Conservation (phyloP, 2,888 invertebrate species). For the Apamea monoglypha region DNA sequence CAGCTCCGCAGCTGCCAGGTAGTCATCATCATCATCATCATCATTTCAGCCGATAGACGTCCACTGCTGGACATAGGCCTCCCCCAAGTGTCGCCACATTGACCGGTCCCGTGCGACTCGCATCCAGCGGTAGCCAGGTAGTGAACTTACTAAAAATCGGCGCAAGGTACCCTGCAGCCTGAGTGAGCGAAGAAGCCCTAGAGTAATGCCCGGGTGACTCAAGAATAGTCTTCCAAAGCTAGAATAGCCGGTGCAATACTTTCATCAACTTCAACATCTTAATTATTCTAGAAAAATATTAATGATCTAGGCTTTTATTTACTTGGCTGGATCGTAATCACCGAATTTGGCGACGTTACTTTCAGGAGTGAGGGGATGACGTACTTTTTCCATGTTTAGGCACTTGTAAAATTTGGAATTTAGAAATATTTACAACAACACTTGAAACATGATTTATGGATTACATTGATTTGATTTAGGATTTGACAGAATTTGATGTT, state of each 20-base stretch:
- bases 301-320: slow-evolving; percentile 37
- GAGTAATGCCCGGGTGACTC: background rate
- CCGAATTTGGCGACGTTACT: slow-evolving; percentile 84
- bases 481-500: slow-evolving; percentile 4
- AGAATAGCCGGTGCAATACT: background rate
- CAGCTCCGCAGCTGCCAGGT: background rate
- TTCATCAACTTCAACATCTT: background rate
- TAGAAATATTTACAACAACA: slow-evolving; percentile 8
- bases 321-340: slow-evolving; percentile 82
- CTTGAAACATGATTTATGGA: background rate
- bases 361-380: slow-evolving; percentile 75
- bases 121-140: too few species aligned
- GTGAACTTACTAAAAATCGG: background rate
- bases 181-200: background rate
- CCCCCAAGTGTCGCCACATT: too few species aligned
- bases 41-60: too few species aligned
- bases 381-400: slow-evolving; percentile 62
- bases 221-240: background rate
- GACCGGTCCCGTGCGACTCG: too few species aligned
- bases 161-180: background rate
- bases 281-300: background rate
- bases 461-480: background rate
- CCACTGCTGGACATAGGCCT: too few species aligned
- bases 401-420: slow-evolving; percentile 18
- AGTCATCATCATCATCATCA: too few species aligned